A percentile compares a stretch with the other conserved stretches of the same genome.
Evolutionary conservation across 2,888 invertebrate species (phyloP).

Genomic region (Parapristionchus giblindavisi): DNA sequence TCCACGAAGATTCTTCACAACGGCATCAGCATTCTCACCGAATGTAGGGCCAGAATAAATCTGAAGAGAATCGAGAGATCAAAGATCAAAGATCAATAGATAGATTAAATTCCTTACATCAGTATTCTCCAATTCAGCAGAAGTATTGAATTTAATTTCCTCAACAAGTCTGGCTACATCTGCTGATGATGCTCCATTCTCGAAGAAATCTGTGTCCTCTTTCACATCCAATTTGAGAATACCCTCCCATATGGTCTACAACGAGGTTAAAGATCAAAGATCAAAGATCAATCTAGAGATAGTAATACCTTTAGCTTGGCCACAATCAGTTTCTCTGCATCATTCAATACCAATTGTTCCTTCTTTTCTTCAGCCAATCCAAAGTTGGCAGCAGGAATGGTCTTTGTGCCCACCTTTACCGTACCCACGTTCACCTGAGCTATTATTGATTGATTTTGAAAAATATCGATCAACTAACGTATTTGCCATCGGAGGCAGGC

Average conservation of each 20-base stretch:
- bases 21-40: conserved; percentile 80
- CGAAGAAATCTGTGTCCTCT: conserved; percentile 88
- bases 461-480: conserved; percentile 73
- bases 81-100: not conserved
- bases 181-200: conserved; percentile 95
- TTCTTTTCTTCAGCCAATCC: conserved; percentile 74
- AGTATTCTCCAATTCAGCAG: conserved; percentile 84
- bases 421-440: conserved; percentile 81
- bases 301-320: conserved; percentile 73
- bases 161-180: conserved; percentile 92
- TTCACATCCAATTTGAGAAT: conserved; percentile 80
- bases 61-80: conserved; percentile 68
- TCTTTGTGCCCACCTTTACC: conserved; percentile 81
- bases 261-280: not conserved
- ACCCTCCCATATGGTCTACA: conserved; percentile 82
- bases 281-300: not conserved
- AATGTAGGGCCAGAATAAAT: conserved; percentile 92
- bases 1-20: conserved; percentile 78
- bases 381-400: conserved; percentile 79
- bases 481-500: conserved; percentile 82
- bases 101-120: conserved; percentile 70
- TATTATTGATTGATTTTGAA: not conserved
- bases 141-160: conserved; percentile 76
- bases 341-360: conserved; percentile 77
- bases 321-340: conserved; percentile 80